Conservation (phyloP, 2,797 vertebrate species). For the Rhinogobio ventralis region DNA sequence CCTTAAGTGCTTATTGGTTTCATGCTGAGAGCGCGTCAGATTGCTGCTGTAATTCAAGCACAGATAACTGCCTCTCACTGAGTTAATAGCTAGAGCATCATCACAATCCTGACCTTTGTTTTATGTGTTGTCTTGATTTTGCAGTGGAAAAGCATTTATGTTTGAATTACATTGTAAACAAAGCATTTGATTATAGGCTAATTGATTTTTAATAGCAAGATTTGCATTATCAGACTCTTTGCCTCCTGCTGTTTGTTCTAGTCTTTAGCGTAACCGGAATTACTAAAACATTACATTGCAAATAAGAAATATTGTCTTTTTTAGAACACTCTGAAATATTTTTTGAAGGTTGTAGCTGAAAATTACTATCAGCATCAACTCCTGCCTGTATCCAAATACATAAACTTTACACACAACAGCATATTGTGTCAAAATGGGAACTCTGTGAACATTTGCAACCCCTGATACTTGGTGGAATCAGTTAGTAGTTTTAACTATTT, state of each 20-base stretch:
- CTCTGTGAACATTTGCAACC: neutral
- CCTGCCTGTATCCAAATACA: neutral
- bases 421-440: neutral
- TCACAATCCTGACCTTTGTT: neutral
- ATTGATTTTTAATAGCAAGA: constrained; percentile 44
- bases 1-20: constrained; percentile 16
- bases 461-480: neutral
- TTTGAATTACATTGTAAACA: constrained; percentile 37
- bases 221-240: constrained; percentile 16
- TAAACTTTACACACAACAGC: neutral
- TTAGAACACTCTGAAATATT: neutral
- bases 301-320: neutral
- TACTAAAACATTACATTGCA: neutral
- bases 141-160: constrained; percentile 13
- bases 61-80: constrained; percentile 22
- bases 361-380: neutral
- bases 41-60: constrained; percentile 30
- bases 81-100: constrained; percentile 7
- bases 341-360: neutral
- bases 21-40: neutral
- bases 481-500: neutral
- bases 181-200: constrained; percentile 19
- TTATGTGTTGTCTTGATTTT: constrained; percentile 12
- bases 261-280: neutral
- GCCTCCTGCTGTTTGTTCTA: constrained; percentile 7